Percentiles rank a stretch among this genome's conserved stretches.
Conservation (phyloP, 1,140 invertebrate species). For the Coboldia fuscipes region DNA sequence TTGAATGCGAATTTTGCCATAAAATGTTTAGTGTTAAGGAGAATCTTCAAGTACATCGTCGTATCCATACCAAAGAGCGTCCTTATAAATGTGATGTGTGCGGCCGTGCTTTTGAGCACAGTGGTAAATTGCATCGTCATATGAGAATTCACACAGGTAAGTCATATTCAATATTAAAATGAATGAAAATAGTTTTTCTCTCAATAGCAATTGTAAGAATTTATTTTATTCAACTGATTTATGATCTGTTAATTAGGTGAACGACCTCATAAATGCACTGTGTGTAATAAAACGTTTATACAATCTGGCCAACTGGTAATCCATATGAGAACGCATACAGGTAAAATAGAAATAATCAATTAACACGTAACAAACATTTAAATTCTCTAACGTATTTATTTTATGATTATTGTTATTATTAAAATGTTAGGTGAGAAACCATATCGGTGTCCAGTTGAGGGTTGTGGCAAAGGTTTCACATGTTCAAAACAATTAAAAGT, state of each 20-base stretch:
- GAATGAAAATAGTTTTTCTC: background rate
- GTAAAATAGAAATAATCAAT: background rate
- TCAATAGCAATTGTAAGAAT: background rate
- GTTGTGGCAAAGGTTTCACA: conserved; percentile 69
- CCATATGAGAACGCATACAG: conserved; percentile 69
- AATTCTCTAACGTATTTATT: no score
- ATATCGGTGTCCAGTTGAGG: conserved; percentile 60
- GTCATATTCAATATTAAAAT: background rate
- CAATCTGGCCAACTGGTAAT: conserved; percentile 72
- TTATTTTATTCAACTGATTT: background rate
- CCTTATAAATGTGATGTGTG: conserved; percentile 72
- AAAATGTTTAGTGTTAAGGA: conserved; percentile 84
- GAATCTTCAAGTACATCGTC: conserved; percentile 74
- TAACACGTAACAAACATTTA: no score
- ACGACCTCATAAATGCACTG: conserved; percentile 79
- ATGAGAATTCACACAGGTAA: conserved; percentile 66
- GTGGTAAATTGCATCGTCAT: conserved; percentile 76
- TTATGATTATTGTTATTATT: no score
- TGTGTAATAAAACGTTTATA: conserved; percentile 80
- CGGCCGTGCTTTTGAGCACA: conserved; percentile 77
- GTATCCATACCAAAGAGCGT: conserved; percentile 72
- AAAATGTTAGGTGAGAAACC: conserved; percentile 79
- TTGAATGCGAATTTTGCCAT: conserved; percentile 79
- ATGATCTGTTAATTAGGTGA: conserved; percentile 35
- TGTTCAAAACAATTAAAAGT: conserved; percentile 81